Evolutionary conservation across 2,797 vertebrate species (phyloP), one percentile per base, ranked within the genome.

Genomic region (Danio aesculapii): DNA sequence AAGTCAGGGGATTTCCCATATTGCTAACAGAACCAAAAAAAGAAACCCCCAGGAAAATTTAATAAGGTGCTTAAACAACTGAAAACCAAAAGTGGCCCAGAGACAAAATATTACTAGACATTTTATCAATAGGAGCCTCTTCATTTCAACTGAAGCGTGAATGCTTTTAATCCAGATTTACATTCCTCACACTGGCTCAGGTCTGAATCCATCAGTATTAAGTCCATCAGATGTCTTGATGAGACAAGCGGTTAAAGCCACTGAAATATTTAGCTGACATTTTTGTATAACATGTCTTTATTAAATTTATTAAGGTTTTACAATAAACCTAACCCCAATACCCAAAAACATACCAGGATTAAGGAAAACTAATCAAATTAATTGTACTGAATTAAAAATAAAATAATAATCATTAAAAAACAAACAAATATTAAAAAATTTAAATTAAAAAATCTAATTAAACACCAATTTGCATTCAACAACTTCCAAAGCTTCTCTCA

Each of bases 141-240:
- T 66, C 16, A 66, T 55, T 47, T 47, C 30, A 30, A 41, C 30
- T 58, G 76, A 75, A 81, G 61, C 49, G 47, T 67, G 50, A 81
- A 68, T 58, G 14, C 44, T 49, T 53, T 58, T 73, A 39, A 46
- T 59, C 62, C 49, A 19, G n/a, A 49, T 73, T 72, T 66, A 68
- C 52, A 73, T 76, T 52, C 61, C 68, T 12, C 63, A 52, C 67
- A 53, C 46, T 53, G 9, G 39, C 50, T 55, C 46, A 72, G 17
- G 63, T 53, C 72, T 53, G 14, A 58, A n/a, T 76, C 53, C 49
- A 47, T 49, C 8, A 41, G 50, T 62, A 64, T 46, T n/a, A 8
- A 50, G 66, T 68, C 64, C 39, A 3, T 69, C 76, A 69, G 21
- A 17, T 41, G 64, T 21, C 21, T 61, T 74, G 30, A 49, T 30